phyloP scores from a whole-genome alignment of 2,113 vertebrate species.

The Pontoporia blainvillei region DNA sequence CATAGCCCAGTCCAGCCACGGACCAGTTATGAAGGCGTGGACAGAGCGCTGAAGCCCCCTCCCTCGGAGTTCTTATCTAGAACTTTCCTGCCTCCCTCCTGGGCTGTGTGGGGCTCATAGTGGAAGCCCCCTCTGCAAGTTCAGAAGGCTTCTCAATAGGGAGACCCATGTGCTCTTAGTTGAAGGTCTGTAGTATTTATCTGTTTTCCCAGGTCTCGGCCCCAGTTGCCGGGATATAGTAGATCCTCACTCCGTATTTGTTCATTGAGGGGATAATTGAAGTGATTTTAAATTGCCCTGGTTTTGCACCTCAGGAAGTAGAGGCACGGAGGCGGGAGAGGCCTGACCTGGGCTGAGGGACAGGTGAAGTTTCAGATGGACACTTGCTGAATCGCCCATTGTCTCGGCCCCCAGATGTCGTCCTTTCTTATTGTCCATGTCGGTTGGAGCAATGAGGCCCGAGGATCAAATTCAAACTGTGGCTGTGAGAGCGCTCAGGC shows the following conservation, averaged over 20 bases:
- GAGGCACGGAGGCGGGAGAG: neutral
- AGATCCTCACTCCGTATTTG: neutral
- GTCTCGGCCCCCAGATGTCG: neutral
- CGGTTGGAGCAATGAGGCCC: neutral
- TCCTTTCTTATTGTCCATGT: neutral
- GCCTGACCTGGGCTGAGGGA: neutral
- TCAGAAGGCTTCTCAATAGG: neutral
- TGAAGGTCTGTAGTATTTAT: no score
- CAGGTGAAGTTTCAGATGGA: neutral
- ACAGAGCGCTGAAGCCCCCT: neutral
- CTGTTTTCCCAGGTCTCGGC: neutral
- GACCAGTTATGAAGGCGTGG: neutral
- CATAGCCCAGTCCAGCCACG: neutral
- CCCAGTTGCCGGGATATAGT: neutral
- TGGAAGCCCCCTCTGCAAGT: accelerated
- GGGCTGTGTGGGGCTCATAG: neutral
- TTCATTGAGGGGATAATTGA: neutral
- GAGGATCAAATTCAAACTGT: neutral
- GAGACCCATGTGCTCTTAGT: neutral
- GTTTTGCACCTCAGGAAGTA: neutral
- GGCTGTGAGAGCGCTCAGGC: neutral
- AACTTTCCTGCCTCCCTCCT: neutral
- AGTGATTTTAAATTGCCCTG: neutral
- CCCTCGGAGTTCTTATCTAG: neutral
- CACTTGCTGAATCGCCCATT: neutral